phyloP scores from a whole-genome alignment of 1,140 invertebrate genomes.

The Sesamia nonagrioides region DNA sequence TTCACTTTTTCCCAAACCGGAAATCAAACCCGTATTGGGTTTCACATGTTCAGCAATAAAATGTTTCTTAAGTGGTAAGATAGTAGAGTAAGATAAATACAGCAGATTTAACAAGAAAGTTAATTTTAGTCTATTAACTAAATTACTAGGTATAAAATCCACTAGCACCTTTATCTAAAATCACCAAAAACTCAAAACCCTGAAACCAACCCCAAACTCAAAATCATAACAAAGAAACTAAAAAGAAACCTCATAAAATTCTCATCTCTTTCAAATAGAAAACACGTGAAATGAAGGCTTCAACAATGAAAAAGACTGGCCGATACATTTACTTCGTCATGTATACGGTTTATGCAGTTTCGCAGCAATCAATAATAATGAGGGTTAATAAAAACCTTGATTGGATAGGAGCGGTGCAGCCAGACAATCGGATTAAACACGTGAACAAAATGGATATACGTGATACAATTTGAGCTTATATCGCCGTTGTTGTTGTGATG shows the following conservation, averaged over 20 bases:
- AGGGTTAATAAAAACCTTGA: conserved; percentile 74
- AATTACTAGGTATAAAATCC: no score
- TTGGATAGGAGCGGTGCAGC: conserved; percentile 60
- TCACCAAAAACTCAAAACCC: no score
- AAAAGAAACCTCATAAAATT: conserved; percentile 3
- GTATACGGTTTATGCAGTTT: conserved; percentile 49
- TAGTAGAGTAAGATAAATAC: no score
- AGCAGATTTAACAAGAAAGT: no score
- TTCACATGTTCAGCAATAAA: no score
- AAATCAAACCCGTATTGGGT: no score
- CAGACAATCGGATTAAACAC: conserved; percentile 70
- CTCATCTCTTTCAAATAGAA: neutral
- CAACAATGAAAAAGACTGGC: conserved; percentile 22
- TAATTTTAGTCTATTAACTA: no score
- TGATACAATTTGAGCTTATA: conserved; percentile 36
- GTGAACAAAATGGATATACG: conserved; percentile 59
- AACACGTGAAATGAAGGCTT: conserved; percentile 8
- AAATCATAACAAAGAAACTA: no score
- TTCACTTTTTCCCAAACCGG: no score
- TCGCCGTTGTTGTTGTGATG: conserved; percentile 9
- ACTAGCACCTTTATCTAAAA: no score
- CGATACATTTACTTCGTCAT: conserved; percentile 30
- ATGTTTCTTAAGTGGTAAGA: no score
- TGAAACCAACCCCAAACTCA: no score
- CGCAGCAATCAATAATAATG: conserved; percentile 70